Evolutionary conservation across 2,888 invertebrate genomes (phyloP).

Genomic region (Microchrysa polita): DNA sequence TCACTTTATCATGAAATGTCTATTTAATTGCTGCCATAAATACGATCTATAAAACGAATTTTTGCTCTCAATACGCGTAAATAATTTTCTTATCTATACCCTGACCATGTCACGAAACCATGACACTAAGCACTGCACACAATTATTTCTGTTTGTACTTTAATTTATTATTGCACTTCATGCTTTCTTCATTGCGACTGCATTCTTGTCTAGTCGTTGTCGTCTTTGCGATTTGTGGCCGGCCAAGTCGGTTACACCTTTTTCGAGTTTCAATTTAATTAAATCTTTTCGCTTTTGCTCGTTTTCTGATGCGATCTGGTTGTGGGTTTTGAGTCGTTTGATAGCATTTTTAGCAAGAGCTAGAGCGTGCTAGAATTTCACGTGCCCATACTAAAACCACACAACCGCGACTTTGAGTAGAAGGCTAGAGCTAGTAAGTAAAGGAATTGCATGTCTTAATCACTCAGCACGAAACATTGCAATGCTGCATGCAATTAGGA

Average conservation of each 20-base stretch:
- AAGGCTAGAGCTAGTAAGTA: background rate
- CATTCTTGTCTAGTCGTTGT: background rate
- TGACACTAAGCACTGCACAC: constrained; percentile 17
- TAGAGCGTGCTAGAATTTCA: background rate
- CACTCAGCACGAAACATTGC: constrained; percentile 28
- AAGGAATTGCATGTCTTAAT: constrained; percentile 30
- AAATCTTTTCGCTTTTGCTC: background rate
- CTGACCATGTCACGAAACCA: constrained; percentile 19
- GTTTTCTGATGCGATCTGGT: background rate
- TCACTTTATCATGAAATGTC: background rate
- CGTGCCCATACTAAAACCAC: background rate
- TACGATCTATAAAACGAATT: background rate
- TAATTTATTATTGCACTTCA: constrained; percentile 24
- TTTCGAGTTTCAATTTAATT: constrained; percentile 11
- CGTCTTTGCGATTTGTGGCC: background rate
- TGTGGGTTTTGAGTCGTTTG: background rate
- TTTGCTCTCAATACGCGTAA: background rate
- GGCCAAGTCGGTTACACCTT: constrained; percentile 5
- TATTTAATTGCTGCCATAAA: background rate
- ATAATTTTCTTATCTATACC: constrained; percentile 14
- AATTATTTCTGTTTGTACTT: constrained; percentile 10
- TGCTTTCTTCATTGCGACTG: background rate
- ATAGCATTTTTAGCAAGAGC: background rate
- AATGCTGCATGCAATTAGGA: constrained; percentile 29
- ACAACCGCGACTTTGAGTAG: background rate